A percentile compares a stretch with the other conserved stretches of the same genome.
phyloP scores from a whole-genome alignment of 2,888 invertebrate genomes.

The Sinodicranocentrus sp. region DNA sequence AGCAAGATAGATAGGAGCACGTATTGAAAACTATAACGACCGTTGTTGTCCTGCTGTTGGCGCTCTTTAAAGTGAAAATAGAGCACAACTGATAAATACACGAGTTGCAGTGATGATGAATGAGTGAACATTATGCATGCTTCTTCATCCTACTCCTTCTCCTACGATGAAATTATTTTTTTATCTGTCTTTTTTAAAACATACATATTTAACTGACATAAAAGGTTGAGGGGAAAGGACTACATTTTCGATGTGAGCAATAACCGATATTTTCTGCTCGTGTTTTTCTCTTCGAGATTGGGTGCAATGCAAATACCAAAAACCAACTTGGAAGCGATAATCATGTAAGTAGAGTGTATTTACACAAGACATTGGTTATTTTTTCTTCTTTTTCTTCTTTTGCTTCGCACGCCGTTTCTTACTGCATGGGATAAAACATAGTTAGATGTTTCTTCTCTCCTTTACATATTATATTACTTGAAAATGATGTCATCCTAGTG shows the following conservation, averaged over 20 bases:
- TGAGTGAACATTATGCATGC: slow-evolving; percentile 7
- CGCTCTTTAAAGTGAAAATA: too few relatives aligned
- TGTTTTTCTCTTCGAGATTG: neutral
- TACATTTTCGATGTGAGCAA: neutral
- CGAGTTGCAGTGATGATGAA: slow-evolving; percentile 11
- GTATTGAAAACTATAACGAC: too few relatives aligned
- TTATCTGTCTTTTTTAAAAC: slow-evolving; percentile 2
- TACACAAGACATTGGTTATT: slow-evolving; percentile 2
- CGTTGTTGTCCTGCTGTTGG: too few relatives aligned
- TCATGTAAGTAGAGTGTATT: neutral
- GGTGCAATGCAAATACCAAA: neutral
- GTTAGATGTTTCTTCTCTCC: too few relatives aligned
- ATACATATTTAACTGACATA: too few relatives aligned
- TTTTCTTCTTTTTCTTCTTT: neutral
- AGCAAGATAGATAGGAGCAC: too few relatives aligned
- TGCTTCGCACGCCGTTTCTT: neutral
- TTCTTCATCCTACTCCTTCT: neutral
- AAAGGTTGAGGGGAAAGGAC: neutral
- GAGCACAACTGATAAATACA: too few relatives aligned
- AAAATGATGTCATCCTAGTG: too few relatives aligned
- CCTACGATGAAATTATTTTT: neutral
- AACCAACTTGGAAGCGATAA: neutral
- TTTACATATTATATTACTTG: too few relatives aligned
- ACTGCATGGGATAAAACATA: too few relatives aligned
- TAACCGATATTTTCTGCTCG: neutral